Base-by-base conservation (phyloP, 2,797 vertebrate genomes). In the Tinamus major region DNA sequence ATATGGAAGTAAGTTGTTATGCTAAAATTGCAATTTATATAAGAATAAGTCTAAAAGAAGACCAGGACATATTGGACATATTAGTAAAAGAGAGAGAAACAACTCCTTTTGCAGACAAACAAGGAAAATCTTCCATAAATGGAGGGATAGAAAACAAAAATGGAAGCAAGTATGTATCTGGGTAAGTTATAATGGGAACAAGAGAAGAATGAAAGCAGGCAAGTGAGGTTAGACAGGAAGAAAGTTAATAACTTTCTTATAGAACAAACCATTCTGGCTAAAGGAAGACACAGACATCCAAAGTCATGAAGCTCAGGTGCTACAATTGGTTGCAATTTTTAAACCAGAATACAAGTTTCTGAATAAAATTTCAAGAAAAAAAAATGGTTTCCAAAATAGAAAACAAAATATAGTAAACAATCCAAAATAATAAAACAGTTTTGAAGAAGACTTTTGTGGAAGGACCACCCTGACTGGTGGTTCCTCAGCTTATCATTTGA, bases 1-100 rank as follows among this genome's bases (percentile, higher is more conserved):
- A 86, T 82, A 96, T 79, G 97, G 96, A 97, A 93, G 68, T 84
- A 96, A 95, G 91, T 82, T 94, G 48, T 95, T 96, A 89, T 92
- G 87, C 93, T 96, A 94, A 96, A 85, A 74, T 19, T 83, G 42
- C 33, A 51, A 23, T 72, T 91, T 72, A 63, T 46, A n/a, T 44
- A 37, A 56, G 24, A 79, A 71, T 87, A 72, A 75, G 92, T 79
- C 78, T 53, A 86, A 94, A 94, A 89, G 85, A 84, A 96, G 70
- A 92, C 6, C 39, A 77, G 13, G 23, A 68, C 61, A 49, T 48
- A 49, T 1, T 55, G 31, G 59, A 49, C 48, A 26, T 83, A 79
- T 83, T 81, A 90, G 20, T 11, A 76, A 85, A 75, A 91, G 31
- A 78, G 37, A 51, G 24, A 84, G 21, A 75, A 81, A 74, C 3